Conservation (phyloP, 2,797 vertebrate species). For the Cuniculus paca region DNA sequence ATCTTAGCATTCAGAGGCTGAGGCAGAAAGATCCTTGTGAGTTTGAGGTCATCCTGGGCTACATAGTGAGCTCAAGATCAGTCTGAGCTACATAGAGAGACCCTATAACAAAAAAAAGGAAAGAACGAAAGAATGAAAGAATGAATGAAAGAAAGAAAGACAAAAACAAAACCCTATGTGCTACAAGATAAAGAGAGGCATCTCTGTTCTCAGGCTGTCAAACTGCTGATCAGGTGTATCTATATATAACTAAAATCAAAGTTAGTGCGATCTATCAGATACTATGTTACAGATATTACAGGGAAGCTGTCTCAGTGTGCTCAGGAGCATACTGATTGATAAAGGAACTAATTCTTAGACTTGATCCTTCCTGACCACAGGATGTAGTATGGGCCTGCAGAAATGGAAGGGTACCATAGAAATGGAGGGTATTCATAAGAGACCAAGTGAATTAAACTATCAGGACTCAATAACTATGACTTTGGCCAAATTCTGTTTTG, state of each 20-base stretch:
- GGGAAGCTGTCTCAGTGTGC: background rate
- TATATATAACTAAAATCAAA: background rate
- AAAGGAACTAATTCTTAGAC: background rate
- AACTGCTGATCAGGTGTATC: background rate
- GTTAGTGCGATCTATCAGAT: background rate
- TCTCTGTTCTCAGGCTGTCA: background rate
- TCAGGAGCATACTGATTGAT: background rate
- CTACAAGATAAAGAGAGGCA: background rate
- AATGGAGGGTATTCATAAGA: background rate
- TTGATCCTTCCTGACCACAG: background rate
- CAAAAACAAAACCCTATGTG: background rate
- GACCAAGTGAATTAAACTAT: background rate
- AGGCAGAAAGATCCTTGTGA: background rate
- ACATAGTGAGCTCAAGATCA: too few relatives aligned
- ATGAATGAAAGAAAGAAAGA: background rate
- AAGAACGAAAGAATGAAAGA: too few relatives aligned
- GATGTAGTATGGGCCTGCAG: background rate
- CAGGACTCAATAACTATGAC: background rate
- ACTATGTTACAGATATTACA: rapidly evolving
- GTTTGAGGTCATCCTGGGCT: too few relatives aligned
- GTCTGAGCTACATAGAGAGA: too few relatives aligned
- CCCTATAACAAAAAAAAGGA: too few relatives aligned
- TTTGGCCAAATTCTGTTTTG: background rate
- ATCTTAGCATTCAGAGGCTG: background rate
- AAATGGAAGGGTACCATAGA: background rate